Evolutionary conservation across 1,140 invertebrate genomes (phyloP).

Genomic region (Procambarus virginalis): DNA sequence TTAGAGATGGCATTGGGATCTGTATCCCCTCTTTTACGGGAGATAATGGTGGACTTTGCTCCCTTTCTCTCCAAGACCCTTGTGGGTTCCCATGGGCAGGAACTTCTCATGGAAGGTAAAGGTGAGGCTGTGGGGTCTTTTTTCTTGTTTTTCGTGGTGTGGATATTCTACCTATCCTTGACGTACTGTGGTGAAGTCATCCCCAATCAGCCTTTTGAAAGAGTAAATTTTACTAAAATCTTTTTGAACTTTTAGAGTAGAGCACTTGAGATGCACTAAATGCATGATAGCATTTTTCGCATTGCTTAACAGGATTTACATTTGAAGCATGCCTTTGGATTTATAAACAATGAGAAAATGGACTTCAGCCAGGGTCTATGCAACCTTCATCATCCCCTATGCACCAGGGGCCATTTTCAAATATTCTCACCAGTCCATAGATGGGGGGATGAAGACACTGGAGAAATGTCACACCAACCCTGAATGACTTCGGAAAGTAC

Average conservation of each 20-base stretch:
- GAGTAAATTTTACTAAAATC: neutral
- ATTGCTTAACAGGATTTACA: too few species aligned
- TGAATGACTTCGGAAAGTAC: too few species aligned
- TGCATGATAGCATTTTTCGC: too few species aligned
- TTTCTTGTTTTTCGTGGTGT: constrained; percentile 21
- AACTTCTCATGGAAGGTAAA: constrained; percentile 97
- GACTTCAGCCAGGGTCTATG: too few species aligned
- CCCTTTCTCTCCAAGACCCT: constrained; percentile 98
- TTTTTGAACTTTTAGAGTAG: neutral
- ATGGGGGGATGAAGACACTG: too few species aligned
- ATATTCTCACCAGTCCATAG: too few species aligned
- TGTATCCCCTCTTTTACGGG: constrained; percentile 93
- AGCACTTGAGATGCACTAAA: neutral
- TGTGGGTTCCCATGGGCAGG: constrained; percentile 98
- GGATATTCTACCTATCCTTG: constrained; percentile 5
- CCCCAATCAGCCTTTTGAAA: neutral
- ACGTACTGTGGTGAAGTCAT: constrained; percentile 24
- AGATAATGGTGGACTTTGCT: constrained; percentile 99
- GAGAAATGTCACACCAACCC: too few species aligned
- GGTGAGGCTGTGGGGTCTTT: constrained; percentile 71
- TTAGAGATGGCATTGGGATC: constrained; percentile 96
- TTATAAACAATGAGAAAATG: too few species aligned
- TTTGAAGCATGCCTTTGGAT: too few species aligned
- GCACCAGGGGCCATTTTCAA: too few species aligned
- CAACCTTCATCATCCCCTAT: too few species aligned